Evolutionary conservation across 2,113 vertebrate genomes (phyloP).

Genomic region (Notechis scutatus): DNA sequence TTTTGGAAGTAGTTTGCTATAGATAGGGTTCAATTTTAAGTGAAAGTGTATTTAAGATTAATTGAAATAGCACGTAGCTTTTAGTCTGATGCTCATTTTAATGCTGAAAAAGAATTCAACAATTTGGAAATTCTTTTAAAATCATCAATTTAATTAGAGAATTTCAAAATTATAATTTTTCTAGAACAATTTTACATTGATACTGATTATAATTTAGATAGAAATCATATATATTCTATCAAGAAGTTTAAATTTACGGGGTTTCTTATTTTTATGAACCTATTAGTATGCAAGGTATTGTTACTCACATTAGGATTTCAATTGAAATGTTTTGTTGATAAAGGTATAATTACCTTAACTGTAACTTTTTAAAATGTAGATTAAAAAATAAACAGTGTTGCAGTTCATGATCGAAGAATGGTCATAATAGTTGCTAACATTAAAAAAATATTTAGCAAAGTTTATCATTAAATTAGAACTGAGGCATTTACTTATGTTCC

Average conservation of each 20-base stretch:
- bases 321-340: background rate
- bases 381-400: background rate
- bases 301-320: background rate
- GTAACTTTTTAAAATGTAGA: background rate
- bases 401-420: background rate
- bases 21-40: background rate
- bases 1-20: background rate
- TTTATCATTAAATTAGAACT: background rate
- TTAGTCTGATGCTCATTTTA: background rate
- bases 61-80: background rate
- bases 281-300: background rate
- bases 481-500: background rate
- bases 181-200: conserved; percentile 1
- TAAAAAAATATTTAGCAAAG: background rate
- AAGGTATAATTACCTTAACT: background rate
- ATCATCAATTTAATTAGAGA: background rate
- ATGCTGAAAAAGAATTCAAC: background rate
- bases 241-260: background rate
- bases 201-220: conserved; percentile 3
- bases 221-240: background rate
- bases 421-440: background rate
- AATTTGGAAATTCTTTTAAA: background rate
- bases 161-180: background rate
- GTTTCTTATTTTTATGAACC: background rate
- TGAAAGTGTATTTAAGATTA: background rate